These are phyloP conservation scores for Coregonus clupeaformis DNA, from an alignment of 2,113 vertebrate genomes.

Conservation along the genomic window DNA sequence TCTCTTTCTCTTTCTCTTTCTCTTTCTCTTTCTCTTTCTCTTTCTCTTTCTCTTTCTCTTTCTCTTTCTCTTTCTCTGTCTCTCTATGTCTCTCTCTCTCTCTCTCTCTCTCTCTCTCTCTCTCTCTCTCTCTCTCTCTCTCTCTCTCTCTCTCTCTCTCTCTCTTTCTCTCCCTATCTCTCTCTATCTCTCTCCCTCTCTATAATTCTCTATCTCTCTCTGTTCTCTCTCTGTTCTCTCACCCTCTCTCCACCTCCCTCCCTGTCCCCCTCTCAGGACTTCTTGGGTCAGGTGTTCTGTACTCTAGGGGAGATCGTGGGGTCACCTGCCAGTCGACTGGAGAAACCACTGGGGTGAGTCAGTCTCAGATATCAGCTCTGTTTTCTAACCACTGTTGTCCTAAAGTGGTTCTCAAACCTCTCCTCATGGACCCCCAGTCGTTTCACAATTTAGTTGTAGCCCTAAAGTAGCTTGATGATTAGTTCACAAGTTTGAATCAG, in stretches of 20 bases:
- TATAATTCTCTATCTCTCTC: not conserved
- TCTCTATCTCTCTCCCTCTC: not conserved
- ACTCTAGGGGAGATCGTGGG: constrained; percentile 94
- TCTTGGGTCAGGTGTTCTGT: constrained; percentile 93
- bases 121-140: not conserved
- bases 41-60: not conserved
- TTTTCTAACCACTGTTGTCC: not conserved
- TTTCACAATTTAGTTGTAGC: too few species aligned
- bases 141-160: constrained; percentile 2
- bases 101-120: not conserved
- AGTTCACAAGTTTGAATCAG: not conserved
- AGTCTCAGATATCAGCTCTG: constrained; percentile 54
- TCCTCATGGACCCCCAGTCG: too few species aligned
- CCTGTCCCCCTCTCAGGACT: constrained; percentile 78
- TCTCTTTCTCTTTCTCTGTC: not conserved
- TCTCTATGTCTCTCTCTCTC: constrained; percentile 4
- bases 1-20: not conserved
- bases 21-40: not conserved
- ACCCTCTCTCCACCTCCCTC: constrained; percentile 10
- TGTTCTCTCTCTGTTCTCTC: not conserved
- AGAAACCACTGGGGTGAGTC: constrained; percentile 91
- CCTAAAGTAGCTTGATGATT: not conserved
- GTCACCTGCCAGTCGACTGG: constrained; percentile 88
- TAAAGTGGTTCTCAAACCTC: too few species aligned
- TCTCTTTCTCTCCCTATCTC: not conserved